Evolutionary conservation across 2,113 vertebrate species (phyloP), one percentile per base, ranked within the genome.

Genomic region (Epinephelus fuscoguttatus): DNA sequence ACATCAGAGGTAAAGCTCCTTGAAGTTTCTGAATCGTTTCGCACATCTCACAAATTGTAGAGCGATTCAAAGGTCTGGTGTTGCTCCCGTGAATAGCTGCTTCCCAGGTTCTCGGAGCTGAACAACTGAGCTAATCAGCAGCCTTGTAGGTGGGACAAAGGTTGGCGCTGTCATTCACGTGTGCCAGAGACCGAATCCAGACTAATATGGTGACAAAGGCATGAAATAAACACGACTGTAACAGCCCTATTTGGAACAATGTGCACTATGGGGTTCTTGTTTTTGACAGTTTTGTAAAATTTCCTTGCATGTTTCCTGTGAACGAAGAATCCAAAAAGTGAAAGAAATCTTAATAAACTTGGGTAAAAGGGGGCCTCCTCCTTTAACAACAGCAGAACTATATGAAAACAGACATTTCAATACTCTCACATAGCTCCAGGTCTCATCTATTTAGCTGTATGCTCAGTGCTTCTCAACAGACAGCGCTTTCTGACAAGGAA

Each of bases 1-100:
- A 72, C 76, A 87, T 82, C 60, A 74, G 40, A 79, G 59, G 77
- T 63, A 84, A 84, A 77, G 64, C 68, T 47, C 27, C 55, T 59
- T 75, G 47, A 78, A 78, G 77, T 82, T 63, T 70, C 14, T 50
- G 70, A 88, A 77, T 82, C n/a, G 8, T 53, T 57, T 57, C 13
- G 52, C 18, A 70, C 52, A 70, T 81, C 66, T 57, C 63, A 60
- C 30, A 68, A 70, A 69, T 78, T 66, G 63, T 40, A 11, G 17
- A 63, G 47, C 1, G 8, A 40, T 40, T 81, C 64, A 76, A 37
- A 47, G 47, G 64, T 82, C 33, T 72, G 49, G 40, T 53, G 61
- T 47, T 74, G 70, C 23, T 61, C 45, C 25, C 50, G 71, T 50
- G 47, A 78, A 64, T 27, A 64, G 37, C 45, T 40, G 18, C 21